A percentile compares a stretch with the other conserved stretches of the same genome.
phyloP scores from a whole-genome alignment of 2,797 vertebrate species.

The Scarus forsteni region DNA sequence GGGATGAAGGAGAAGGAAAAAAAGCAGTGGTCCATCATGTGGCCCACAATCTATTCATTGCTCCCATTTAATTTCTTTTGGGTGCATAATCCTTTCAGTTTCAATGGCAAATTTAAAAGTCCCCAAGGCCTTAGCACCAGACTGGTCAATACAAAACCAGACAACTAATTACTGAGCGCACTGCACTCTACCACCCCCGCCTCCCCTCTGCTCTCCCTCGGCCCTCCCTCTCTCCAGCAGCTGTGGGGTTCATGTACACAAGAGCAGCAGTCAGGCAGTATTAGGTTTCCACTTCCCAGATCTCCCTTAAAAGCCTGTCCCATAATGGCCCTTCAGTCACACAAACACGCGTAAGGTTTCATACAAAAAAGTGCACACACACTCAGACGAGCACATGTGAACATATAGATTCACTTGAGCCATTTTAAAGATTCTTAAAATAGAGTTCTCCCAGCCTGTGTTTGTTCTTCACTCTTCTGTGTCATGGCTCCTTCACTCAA shows the following conservation, averaged over 20 bases:
- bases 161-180: conserved; percentile 87
- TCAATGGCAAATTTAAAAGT: conserved; percentile 88
- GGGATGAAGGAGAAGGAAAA: conserved; percentile 27
- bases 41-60: conserved; percentile 85
- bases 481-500: neutral
- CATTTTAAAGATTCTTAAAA: conserved; percentile 46
- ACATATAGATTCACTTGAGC: conserved; percentile 45
- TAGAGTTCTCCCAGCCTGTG: neutral
- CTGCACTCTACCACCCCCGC: conserved; percentile 64
- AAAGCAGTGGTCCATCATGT: conserved; percentile 67
- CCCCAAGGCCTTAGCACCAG: conserved; percentile 86
- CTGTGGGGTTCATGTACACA: conserved; percentile 83
- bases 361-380: conserved; percentile 61
- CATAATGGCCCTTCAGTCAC: conserved; percentile 86
- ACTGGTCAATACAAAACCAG: conserved; percentile 90
- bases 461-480: conserved; percentile 13
- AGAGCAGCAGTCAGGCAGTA: conserved; percentile 81
- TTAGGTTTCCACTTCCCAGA: conserved; percentile 86
- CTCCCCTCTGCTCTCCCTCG: conserved; percentile 36
- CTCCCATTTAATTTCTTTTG: conserved; percentile 87
- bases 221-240: conserved; percentile 66
- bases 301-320: conserved; percentile 85
- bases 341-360: conserved; percentile 79
- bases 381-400: conserved; percentile 53
- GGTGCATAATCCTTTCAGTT: conserved; percentile 87